Evolutionary conservation across 2,888 invertebrate genomes (phyloP).

Genomic region (Halictus quadricinctus): DNA sequence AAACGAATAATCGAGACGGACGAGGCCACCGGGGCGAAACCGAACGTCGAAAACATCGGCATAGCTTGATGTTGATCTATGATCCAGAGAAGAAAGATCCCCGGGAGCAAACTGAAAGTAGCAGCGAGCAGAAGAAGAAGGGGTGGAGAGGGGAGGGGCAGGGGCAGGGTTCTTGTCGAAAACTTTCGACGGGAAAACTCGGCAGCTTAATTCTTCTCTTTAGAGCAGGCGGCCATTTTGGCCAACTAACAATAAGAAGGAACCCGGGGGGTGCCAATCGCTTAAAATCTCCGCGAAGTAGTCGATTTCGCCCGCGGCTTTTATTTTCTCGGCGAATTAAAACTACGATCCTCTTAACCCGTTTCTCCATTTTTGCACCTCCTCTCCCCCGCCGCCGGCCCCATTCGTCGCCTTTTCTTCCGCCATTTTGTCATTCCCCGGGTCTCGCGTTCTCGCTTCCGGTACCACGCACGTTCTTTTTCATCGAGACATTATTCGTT

Average conservation of each 20-base stretch:
- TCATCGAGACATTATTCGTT: conserved; percentile 3
- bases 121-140: background rate
- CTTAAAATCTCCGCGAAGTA: conserved; percentile 59
- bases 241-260: conserved; percentile 21
- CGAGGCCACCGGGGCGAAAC: background rate
- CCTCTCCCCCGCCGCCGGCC: background rate
- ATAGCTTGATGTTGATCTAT: conserved; percentile 34
- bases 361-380: background rate
- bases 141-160: background rate
- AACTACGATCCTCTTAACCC: conserved; percentile 36
- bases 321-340: conserved; percentile 62
- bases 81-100: conserved; percentile 24
- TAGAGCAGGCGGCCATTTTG: conserved; percentile 40
- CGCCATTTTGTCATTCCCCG: background rate
- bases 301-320: conserved; percentile 51
- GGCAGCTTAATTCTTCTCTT: conserved; percentile 58
- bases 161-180: background rate
- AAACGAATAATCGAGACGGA: background rate
- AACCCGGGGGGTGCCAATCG: conserved; percentile 53
- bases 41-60: conserved; percentile 13
- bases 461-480: conserved; percentile 5
- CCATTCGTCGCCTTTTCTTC: background rate
- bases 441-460: conserved; percentile 5
- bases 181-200: conserved; percentile 42
- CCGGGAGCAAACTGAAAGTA: background rate